These are phyloP conservation scores for Lepus americanus DNA, from an alignment of 2,113 vertebrate species.

Conservation along the genomic window DNA sequence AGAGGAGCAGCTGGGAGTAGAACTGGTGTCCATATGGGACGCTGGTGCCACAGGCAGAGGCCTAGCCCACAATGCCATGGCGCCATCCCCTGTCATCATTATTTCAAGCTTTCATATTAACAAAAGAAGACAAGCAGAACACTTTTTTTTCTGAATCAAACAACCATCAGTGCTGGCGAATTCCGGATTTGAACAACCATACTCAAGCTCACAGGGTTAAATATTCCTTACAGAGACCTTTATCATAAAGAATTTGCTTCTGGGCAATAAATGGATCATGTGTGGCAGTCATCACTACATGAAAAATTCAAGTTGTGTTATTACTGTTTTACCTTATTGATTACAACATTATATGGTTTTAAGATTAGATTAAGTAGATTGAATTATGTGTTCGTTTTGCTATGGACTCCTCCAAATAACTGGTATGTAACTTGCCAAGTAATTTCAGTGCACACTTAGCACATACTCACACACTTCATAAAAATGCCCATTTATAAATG, in stretches of 20 bases:
- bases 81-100: too few species aligned
- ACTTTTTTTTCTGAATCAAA: not conserved
- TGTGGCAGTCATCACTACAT: not conserved
- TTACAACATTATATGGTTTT: not conserved
- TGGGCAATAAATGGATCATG: not conserved
- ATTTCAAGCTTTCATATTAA: not conserved
- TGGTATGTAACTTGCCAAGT: not conserved
- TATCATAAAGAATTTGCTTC: constrained; percentile 4
- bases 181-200: not conserved
- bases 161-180: not conserved
- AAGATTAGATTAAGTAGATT: not conserved
- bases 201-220: not conserved
- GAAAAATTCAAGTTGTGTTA: not conserved
- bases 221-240: not conserved
- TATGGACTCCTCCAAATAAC: not conserved
- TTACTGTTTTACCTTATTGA: not conserved
- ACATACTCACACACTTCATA: not conserved
- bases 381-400: not conserved
- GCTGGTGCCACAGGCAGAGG: too few species aligned
- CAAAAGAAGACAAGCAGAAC: not conserved
- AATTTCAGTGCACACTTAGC: constrained; percentile 27
- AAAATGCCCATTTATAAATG: constrained; percentile 66
- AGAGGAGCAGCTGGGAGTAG: too few species aligned
- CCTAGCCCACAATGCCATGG: too few species aligned
- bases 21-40: too few species aligned